Evolutionary conservation across 1,140 invertebrate genomes (phyloP), one percentile per base, ranked within the genome.

Genomic region (Drosophila nigrodunni): DNA sequence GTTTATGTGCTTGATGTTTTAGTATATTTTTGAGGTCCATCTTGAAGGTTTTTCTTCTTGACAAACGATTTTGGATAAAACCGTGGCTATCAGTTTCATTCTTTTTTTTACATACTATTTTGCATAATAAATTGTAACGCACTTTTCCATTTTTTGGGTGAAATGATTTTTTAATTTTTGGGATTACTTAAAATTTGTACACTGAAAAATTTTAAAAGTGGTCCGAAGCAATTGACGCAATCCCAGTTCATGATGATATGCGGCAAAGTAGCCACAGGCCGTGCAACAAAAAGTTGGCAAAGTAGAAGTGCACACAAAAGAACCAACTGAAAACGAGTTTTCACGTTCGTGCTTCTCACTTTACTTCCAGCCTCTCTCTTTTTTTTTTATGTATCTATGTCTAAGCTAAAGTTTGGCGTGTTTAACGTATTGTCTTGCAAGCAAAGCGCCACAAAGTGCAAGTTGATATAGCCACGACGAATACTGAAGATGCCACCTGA

Each of bases 381-480:
- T 35, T 57, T 25, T 50, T 52, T 49, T 34, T 2, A 10, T 18
- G 2, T 30, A 3, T 34, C 49, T 52, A n/a, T 18, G 18, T 18
- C 18, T 18, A 25, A 8, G 6, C 11, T 18, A 18, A 18, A 18
- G 18, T 18, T 18, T 18, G 46, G 52, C 34, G 15, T 35, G 39
- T 25, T 55, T 64, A 47, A 58, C 34, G 66, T 60, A 76, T 68
- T 82, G 69, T 72, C 82, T 87, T 70, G 59, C 70, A 65, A 70
- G 49, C 74, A 81, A 68, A 64, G 69, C 78, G 67, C 64, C 75
- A 70, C 82, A 87, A 88, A 88, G 79, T 87, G 77, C 79, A 82
- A 87, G 82, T 82, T 78, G 80, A 88, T 87, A 79, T 72, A 65
- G 52, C 49, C 43, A 52, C 74, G 44, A 68, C 44, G 49, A 61